These are phyloP conservation scores for Amia ocellicauda DNA, from an alignment of 2,113 vertebrate genomes.

Conservation along the genomic window DNA sequence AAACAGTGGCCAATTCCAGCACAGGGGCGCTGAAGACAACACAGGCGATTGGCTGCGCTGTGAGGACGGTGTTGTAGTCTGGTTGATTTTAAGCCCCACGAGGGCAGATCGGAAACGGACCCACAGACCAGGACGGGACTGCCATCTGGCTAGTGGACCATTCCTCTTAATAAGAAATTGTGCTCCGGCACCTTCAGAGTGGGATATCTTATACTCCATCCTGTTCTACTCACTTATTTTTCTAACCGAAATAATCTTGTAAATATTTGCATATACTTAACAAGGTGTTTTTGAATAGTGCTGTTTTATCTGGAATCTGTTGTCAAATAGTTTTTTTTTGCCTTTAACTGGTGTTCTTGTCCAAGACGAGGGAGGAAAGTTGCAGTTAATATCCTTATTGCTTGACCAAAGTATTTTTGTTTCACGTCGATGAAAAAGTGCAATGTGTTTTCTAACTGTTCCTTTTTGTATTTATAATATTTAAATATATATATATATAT, in stretches of 20 bases:
- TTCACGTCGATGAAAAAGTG: constrained; percentile 52
- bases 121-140: not conserved
- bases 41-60: too few species aligned
- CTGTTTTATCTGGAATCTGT: constrained; percentile 8
- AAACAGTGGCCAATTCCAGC: too few species aligned
- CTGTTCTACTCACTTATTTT: constrained; percentile 58
- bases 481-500: not conserved
- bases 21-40: too few species aligned
- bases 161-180: not conserved
- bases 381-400: constrained; percentile 39
- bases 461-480: constrained; percentile 31
- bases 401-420: constrained; percentile 72
- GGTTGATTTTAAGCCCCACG: not conserved
- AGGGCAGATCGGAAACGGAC: not conserved
- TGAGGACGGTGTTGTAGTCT: too few species aligned
- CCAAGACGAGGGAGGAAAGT: constrained; percentile 31
- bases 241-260: constrained; percentile 44
- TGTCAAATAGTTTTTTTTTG: constrained; percentile 23
- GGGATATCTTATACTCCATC: not conserved
- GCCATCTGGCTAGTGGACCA: not conserved
- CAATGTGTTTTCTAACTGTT: constrained; percentile 57
- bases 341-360: constrained; percentile 40
- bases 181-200: not conserved
- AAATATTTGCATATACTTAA: constrained; percentile 58
- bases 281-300: constrained; percentile 39